Evolutionary conservation across 2,888 invertebrate species (phyloP).

Genomic region (Chaetogeoica ovagalla): DNA sequence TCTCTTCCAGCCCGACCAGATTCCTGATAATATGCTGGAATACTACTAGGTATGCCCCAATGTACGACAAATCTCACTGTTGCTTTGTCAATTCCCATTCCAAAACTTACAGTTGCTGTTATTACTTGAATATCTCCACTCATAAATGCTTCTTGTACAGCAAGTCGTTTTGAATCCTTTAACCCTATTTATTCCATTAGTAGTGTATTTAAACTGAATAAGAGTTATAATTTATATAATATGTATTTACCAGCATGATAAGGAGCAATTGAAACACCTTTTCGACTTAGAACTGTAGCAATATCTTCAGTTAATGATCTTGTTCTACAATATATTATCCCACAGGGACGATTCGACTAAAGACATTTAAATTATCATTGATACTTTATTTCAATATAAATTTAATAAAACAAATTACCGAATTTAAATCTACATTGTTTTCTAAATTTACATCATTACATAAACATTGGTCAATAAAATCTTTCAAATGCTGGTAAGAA

Average conservation of each 20-base stretch:
- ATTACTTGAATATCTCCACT: constrained; percentile 85
- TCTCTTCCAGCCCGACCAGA: constrained; percentile 96
- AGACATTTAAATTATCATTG: constrained; percentile 46
- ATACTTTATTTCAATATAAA: constrained; percentile 22
- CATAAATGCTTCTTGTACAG: constrained; percentile 91
- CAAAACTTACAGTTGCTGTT: constrained; percentile 96
- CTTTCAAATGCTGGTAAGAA: constrained; percentile 77
- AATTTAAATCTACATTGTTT: constrained; percentile 3
- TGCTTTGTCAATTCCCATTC: constrained; percentile 98
- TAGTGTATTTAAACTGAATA: not conserved
- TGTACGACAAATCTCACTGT: constrained; percentile 94
- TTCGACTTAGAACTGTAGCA: constrained; percentile 72
- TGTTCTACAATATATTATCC: constrained; percentile 94
- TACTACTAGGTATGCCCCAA: constrained; percentile 93
- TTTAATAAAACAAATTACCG: constrained; percentile 17
- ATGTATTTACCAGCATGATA: constrained; percentile 80
- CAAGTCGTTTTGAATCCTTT: constrained; percentile 72
- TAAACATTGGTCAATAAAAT: constrained; percentile 72
- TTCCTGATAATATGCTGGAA: constrained; percentile 95
- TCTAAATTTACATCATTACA: constrained; percentile 60
- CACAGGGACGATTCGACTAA: constrained; percentile 67
- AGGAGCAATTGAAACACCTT: constrained; percentile 76
- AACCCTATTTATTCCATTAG: constrained; percentile 63
- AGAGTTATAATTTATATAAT: not conserved
- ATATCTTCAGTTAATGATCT: constrained; percentile 87